These are phyloP conservation scores for Herminia tarsipennalis DNA, from an alignment of 2,888 invertebrate species.

Conservation along the genomic window DNA sequence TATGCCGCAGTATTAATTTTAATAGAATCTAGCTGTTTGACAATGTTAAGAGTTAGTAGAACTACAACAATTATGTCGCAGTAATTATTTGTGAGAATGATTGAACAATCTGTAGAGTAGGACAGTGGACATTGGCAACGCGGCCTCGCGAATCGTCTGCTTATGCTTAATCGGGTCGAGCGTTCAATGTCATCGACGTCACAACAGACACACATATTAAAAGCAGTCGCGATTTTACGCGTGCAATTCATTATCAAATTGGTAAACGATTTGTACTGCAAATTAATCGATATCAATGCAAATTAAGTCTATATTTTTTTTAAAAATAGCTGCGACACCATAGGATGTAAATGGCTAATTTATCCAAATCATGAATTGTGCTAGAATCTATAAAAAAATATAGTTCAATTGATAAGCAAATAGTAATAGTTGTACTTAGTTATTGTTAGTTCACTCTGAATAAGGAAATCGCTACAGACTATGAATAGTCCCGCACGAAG, in stretches of 20 bases:
- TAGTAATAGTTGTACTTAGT: too few relatives aligned
- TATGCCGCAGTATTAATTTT: not conserved
- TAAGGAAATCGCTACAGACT: constrained; percentile 16
- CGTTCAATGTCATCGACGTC: constrained; percentile 74
- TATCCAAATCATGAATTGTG: too few relatives aligned
- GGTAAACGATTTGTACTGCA: not conserved
- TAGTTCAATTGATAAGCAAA: too few relatives aligned
- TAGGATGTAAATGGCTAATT: too few relatives aligned
- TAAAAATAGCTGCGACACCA: too few relatives aligned
- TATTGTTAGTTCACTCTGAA: too few relatives aligned
- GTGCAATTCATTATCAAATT: not conserved
- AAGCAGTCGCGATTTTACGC: constrained; percentile 38
- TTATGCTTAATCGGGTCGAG: constrained; percentile 73
- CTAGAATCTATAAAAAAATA: too few relatives aligned
- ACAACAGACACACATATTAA: constrained; percentile 39
- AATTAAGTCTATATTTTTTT: too few relatives aligned
- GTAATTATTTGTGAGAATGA: constrained; percentile 48
- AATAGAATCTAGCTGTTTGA: not conserved
- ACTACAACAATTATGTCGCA: constrained; percentile 10
- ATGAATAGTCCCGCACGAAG: constrained; percentile 19
- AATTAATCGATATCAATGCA: too few relatives aligned
- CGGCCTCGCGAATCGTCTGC: constrained; percentile 74
- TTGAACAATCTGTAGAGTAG: constrained; percentile 48
- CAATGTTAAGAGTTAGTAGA: not conserved
- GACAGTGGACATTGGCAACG: constrained; percentile 47